phyloP scores from a whole-genome alignment of 2,888 invertebrate species.

The Heliconius hortense region DNA sequence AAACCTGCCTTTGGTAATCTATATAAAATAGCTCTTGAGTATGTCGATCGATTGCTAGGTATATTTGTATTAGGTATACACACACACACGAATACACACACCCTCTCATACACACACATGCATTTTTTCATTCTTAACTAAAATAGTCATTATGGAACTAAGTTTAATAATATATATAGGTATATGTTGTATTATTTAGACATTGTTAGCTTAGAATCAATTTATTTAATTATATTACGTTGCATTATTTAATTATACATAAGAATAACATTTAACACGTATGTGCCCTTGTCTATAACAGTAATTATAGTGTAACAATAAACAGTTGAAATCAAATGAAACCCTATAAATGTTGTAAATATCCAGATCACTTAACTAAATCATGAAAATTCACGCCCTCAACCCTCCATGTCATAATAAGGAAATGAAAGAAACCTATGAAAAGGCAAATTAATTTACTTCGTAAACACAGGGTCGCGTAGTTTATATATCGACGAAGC shows the following conservation, averaged over 20 bases:
- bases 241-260: neutral
- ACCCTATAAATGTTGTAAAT: conserved; percentile 78
- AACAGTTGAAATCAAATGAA: conserved; percentile 75
- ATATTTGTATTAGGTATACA: neutral
- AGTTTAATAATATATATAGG: too few relatives aligned
- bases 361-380: conserved; percentile 73
- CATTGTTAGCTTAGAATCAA: too few relatives aligned
- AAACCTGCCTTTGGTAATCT: conserved; percentile 44
- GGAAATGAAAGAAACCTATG: conserved; percentile 78
- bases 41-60: neutral
- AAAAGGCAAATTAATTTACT: conserved; percentile 81
- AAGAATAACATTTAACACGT: neutral
- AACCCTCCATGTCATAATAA: conserved; percentile 72
- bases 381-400: conserved; percentile 78
- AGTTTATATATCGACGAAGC: conserved; percentile 71
- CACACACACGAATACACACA: neutral
- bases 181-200: too few relatives aligned
- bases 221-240: neutral
- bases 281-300: conserved; percentile 17
- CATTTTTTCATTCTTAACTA: too few relatives aligned
- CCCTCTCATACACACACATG: too few relatives aligned
- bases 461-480: conserved; percentile 74
- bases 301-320: conserved; percentile 58
- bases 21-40: conserved; percentile 38
- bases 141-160: too few relatives aligned